Conservation (phyloP, 2,113 vertebrate genomes). For the Centrocercus urophasianus region DNA sequence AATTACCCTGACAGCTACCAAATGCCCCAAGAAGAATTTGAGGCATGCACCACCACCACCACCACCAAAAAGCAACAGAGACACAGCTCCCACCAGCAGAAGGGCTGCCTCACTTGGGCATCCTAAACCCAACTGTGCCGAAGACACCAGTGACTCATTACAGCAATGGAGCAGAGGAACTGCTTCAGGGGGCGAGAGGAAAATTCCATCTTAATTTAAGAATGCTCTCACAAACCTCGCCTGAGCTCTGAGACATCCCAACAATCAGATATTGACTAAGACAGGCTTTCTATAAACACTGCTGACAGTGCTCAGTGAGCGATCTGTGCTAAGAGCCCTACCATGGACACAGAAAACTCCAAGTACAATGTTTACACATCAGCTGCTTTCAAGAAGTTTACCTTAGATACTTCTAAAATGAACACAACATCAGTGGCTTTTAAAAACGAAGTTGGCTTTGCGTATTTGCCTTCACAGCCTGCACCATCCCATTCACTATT, state of each 20-base stretch:
- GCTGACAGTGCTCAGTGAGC: background rate
- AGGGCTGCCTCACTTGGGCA: background rate
- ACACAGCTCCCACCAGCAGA: background rate
- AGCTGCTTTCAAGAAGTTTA: background rate
- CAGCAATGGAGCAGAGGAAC: constrained; percentile 11
- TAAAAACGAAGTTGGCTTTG: background rate
- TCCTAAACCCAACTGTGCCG: constrained; percentile 38
- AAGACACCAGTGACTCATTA: constrained; percentile 42
- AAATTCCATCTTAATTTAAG: constrained; percentile 58
- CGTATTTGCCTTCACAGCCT: background rate
- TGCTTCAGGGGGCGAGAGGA: constrained; percentile 49
- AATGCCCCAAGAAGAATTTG: constrained; percentile 43
- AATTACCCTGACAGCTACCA: constrained; percentile 40
- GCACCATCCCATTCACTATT: background rate
- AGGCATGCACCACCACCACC: constrained; percentile 17
- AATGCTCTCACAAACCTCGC: constrained; percentile 28
- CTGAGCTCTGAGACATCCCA: background rate
- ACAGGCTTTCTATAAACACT: background rate
- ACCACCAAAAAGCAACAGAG: constrained; percentile 4
- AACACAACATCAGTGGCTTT: background rate
- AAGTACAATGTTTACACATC: accelerated
- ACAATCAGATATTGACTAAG: background rate
- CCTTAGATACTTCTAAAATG: background rate
- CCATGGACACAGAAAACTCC: background rate
- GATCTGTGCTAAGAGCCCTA: background rate